These are phyloP conservation scores for Athene noctua DNA, from an alignment of 2,113 vertebrate genomes.

Conservation along the genomic window DNA sequence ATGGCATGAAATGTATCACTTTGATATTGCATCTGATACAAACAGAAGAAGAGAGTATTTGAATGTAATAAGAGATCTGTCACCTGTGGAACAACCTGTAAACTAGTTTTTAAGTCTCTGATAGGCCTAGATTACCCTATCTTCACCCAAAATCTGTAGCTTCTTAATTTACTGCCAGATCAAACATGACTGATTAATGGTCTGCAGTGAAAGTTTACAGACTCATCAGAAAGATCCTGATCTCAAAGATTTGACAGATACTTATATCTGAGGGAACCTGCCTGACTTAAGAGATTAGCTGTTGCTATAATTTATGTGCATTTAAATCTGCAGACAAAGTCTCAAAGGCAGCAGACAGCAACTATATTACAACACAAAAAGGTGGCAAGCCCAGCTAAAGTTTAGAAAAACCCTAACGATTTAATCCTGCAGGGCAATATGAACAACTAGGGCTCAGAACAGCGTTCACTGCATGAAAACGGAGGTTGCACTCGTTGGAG, in stretches of 20 bases:
- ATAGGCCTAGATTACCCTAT: neutral
- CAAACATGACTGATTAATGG: neutral
- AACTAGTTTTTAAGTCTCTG: neutral
- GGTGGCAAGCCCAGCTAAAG: neutral
- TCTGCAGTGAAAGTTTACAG: neutral
- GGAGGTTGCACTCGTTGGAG: fast-evolving
- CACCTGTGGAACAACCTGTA: neutral
- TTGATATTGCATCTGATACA: neutral
- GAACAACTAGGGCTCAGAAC: neutral
- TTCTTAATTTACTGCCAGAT: neutral
- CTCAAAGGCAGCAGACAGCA: neutral
- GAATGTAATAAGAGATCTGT: neutral
- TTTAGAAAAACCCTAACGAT: neutral
- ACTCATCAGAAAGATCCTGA: neutral
- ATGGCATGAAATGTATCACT: neutral
- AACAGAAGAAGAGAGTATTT: neutral
- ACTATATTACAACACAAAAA: neutral
- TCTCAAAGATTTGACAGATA: neutral
- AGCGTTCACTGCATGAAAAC: neutral
- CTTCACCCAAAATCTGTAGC: neutral
- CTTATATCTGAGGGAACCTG: neutral
- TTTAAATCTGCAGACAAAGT: neutral
- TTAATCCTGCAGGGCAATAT: neutral
- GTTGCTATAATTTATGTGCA: neutral
- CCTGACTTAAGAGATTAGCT: too few species aligned